Base-by-base conservation (phyloP, 2,888 invertebrate genomes). In the Drosophila flavopinicola region DNA sequence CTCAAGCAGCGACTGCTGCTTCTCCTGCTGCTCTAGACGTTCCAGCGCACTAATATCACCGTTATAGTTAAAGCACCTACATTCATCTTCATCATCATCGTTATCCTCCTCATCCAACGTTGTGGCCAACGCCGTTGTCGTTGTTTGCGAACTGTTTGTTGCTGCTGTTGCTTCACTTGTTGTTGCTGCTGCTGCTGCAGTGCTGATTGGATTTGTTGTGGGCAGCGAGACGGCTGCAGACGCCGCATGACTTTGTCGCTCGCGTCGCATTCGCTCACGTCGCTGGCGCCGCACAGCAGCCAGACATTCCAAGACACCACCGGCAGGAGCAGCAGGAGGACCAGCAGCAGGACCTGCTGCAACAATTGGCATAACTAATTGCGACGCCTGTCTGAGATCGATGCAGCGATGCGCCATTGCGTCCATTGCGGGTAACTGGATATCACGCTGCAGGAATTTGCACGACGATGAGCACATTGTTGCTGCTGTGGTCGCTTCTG, bases 51-150 rank as follows among this genome's bases (percentile, higher is more conserved):
- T 82, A 85, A 87, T 88, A 88, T 88, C 88, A 88, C 88, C 80
- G 74, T 88, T 88, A 75, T 78, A 76, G 80, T 83, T 88, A 88
- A 88, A 88, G 88, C 88, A 88, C 88, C 88, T 88, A 83, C 87
- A 88, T 83, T 87, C 85, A 83, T 82, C 82, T 72, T 72, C 66
- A 66, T 63, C 66, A 33, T 37, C 27, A 37, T 23, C 52, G 27
- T 25, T 48, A 29, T 32, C 56, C 39, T n/a, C 23, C 39, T 25
- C 23, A 15, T 23, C 67, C 75, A 61, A 71, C 80, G 69, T 75
- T 73, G 66, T 75, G 75, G 52, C 66, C 65, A 66, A 42, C 38
- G 56, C 53, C 17, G 52, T 78, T 74, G 75, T 88, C 88, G 88
- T 87, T 87, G 88, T 82, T 79, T 86, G 80, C 69, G 88, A 87